Base-by-base conservation (phyloP, 2,888 invertebrate species). In the Sinohyriopsis cumingii region DNA sequence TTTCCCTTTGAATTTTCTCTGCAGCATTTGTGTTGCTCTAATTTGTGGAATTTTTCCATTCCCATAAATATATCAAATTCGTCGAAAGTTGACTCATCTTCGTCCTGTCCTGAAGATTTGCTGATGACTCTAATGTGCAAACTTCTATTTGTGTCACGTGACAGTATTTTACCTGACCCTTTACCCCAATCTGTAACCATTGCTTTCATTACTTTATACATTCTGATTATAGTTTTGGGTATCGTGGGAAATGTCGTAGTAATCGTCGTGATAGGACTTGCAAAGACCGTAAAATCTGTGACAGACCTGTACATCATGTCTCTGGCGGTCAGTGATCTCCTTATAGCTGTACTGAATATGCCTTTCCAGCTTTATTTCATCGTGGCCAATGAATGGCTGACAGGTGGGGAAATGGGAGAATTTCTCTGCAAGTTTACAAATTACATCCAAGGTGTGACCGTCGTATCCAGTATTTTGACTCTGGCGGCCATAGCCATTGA, bases 281-380 rank as follows among this genome's bases (percentile, higher is more conserved):
- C 73, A 28, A 73, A 73, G 65, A 72, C 73, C 59, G 68, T 77
- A 59, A 72, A 79, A 59, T 78, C 82, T 6, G 83, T 82, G 33
- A 86, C 86, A 1, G 82, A 86, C 68, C 65, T 82, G 65, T 86
- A 84, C 72, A 83, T 86, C 15, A 59, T 85, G 54, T 86, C 86
- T 0, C 71, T 86, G 55, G 86, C 85, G 2, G 77, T 82, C 62
- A 84, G 84, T 53, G 86, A 86, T 68, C 59, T 84, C n/a, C 66
- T 85, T 55, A 79, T 85, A 20, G 82, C 84, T n/a, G 71, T 75
- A 5, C 62, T 84, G 25, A 84, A 83, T 65, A 84, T 85, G 85
- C 84, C 85, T 12, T 78, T 84, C 59, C 82, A 83, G 63, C 73
- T 85, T 33, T 74, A 77, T 66, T 78, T 73, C 67, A 73, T 80